Conservation (phyloP, 2,888 invertebrate genomes). For the Parnassius glacialis region DNA sequence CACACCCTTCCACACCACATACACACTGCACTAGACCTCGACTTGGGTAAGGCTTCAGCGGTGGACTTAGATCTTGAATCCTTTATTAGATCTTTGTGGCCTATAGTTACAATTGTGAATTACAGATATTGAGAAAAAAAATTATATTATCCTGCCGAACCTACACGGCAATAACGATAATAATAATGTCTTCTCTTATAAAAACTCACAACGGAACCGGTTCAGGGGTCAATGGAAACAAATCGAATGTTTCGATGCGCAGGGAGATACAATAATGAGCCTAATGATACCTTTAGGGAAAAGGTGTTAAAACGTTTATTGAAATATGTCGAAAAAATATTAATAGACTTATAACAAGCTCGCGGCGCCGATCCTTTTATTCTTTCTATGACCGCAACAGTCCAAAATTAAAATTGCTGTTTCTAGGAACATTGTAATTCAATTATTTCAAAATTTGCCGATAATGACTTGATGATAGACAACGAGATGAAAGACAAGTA, state of each 20-base stretch:
- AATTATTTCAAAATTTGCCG: slow-evolving; percentile 41
- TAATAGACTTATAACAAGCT: slow-evolving; percentile 80
- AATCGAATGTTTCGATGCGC: slow-evolving; percentile 42
- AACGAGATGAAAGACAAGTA: no score
- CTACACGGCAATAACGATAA: slow-evolving; percentile 17
- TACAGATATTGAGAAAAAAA: no score
- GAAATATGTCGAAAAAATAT: slow-evolving; percentile 74
- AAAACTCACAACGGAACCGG: slow-evolving; percentile 19
- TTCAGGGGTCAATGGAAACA: slow-evolving; percentile 34
- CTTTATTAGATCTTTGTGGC: no score
- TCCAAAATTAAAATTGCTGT: slow-evolving; percentile 2
- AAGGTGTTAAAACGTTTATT: slow-evolving; percentile 81
- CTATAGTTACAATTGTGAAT: no score
- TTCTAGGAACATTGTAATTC: slow-evolving; percentile 41
- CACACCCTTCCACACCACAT: no score
- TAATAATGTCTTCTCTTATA: slow-evolving; percentile 24
- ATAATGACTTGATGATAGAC: slow-evolving; percentile 42
- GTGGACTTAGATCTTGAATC: no score
- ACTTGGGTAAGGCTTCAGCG: no score
- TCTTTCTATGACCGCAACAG: slow-evolving; percentile 15
- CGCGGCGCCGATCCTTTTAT: slow-evolving; percentile 36
- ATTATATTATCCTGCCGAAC: no score
- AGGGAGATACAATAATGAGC: slow-evolving; percentile 60
- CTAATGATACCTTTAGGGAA: slow-evolving; percentile 76
- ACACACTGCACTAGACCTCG: no score